Base-by-base conservation (phyloP, 53 echinoderm and acorn worm genomes). In the Holothuria scabra region DNA sequence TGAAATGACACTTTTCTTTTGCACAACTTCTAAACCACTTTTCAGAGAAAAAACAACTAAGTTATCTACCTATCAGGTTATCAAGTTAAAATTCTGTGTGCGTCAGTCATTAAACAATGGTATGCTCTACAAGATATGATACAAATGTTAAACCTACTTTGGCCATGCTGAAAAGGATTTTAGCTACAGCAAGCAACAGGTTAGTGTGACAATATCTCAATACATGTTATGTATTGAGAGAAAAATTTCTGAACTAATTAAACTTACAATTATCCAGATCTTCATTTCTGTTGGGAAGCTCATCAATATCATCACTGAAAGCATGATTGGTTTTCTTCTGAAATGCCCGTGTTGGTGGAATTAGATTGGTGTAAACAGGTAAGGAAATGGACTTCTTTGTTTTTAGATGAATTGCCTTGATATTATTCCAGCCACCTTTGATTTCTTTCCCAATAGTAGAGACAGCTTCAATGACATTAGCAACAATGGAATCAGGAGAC, bases 361-460 rank as follows among this genome's bases (percentile, higher is more conserved):
- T 90, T 23, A 92, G 44, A 11, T 92, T 90, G 9, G 94, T 90
- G 74, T 94, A 89, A 46, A 97, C 35, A 0, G 97, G 92, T 18
- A 97, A 86, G 16, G 97, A 88, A 28, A 94, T 81, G 10, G 97
- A 97, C 65, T 87, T 85, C 55, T 97, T 89, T 0, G 94, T 89
- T 52, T 87, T 82, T 65, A 97, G 63, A 67, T 94, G 90, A 72
- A 97, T 33, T 23, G 90, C 74, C 83, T 97, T 97, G 79, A 97
- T 89, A 76, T 97, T 97, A 31, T 57, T 28, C 94, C 94, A 97
- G 26, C 97, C 97, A 46, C 67, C 84, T 22, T 85, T 69, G 13
- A 97, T 80, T 13, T 83, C 44, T 24, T 83, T 44, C 23, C 84
- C 79, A 32, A 97, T 61, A 0, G 82, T 62, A 20, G 85, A 67